These are phyloP conservation scores for Scopus umbretta DNA, from an alignment of 2,113 vertebrate genomes.

Conservation along the genomic window DNA sequence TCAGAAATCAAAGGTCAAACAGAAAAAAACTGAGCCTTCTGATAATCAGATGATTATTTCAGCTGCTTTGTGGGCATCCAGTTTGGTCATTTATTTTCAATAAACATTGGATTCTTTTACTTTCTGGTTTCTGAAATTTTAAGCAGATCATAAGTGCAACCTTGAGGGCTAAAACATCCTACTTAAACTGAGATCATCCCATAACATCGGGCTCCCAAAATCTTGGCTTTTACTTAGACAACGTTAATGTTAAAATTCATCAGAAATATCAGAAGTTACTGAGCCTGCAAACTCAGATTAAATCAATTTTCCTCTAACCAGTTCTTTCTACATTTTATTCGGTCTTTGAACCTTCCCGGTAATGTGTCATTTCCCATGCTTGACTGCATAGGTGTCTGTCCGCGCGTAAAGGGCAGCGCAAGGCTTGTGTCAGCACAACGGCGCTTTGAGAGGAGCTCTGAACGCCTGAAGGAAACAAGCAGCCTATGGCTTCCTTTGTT, in stretches of 20 bases:
- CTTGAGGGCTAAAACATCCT: neutral
- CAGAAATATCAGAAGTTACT: neutral
- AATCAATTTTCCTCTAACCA: neutral
- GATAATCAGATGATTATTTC: neutral
- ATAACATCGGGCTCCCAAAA: fast-evolving
- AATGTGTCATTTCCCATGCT: neutral
- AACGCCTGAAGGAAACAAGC: neutral
- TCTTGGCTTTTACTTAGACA: neutral
- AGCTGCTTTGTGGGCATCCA: neutral
- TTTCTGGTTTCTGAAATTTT: neutral
- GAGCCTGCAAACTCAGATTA: neutral
- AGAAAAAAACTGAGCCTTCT: neutral
- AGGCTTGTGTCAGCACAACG: neutral
- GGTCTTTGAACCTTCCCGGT: neutral
- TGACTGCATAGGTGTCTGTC: neutral
- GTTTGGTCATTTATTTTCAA: neutral
- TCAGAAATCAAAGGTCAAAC: neutral
- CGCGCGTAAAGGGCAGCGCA: neutral
- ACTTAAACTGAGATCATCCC: neutral
- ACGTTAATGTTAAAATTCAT: neutral
- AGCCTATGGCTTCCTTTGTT: neutral
- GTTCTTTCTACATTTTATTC: neutral
- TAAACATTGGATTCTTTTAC: neutral
- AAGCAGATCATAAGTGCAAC: neutral
- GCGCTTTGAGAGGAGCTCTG: neutral